A percentile compares a stretch with the other conserved stretches of the same genome.
phyloP scores from a whole-genome alignment of 2,888 invertebrate genomes.

The Lysandra coridon region DNA sequence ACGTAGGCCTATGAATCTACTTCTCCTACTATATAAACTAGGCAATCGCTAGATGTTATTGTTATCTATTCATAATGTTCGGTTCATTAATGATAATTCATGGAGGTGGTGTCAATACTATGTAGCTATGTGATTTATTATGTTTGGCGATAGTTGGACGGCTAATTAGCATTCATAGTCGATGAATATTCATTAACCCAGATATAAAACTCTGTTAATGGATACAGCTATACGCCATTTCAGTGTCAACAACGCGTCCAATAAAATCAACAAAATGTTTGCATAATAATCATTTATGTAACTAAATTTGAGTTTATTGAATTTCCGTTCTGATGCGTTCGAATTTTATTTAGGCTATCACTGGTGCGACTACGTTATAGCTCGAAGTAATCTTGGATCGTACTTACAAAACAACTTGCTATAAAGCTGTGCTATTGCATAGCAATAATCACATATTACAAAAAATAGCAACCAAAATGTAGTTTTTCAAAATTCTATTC shows the following conservation, averaged over 20 bases:
- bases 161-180: slow-evolving; percentile 23
- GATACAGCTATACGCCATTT: slow-evolving; percentile 9
- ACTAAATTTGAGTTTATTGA: not conserved
- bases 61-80: slow-evolving; percentile 1
- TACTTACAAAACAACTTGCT: not conserved
- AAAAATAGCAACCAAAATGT: not conserved
- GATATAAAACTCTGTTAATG: slow-evolving; percentile 15
- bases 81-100: slow-evolving; percentile 7
- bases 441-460: no score
- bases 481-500: not conserved
- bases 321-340: not conserved
- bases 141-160: slow-evolving; percentile 17
- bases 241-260: slow-evolving; percentile 2
- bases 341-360: not conserved
- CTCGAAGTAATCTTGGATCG: not conserved
- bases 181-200: slow-evolving; percentile 25
- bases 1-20: no score
- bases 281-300: slow-evolving; percentile 13
- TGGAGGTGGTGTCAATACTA: slow-evolving; percentile 7
- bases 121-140: slow-evolving; percentile 24
- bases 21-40: not conserved
- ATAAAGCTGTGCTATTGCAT: no score
- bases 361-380: not conserved
- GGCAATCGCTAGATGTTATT: not conserved
- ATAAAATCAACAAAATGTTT: slow-evolving; percentile 18